A percentile compares a stretch with the other conserved stretches of the same genome.
These are phyloP conservation scores for Zaprionus nigranus DNA, from an alignment of 1,140 invertebrate genomes.

Conservation along the genomic window DNA sequence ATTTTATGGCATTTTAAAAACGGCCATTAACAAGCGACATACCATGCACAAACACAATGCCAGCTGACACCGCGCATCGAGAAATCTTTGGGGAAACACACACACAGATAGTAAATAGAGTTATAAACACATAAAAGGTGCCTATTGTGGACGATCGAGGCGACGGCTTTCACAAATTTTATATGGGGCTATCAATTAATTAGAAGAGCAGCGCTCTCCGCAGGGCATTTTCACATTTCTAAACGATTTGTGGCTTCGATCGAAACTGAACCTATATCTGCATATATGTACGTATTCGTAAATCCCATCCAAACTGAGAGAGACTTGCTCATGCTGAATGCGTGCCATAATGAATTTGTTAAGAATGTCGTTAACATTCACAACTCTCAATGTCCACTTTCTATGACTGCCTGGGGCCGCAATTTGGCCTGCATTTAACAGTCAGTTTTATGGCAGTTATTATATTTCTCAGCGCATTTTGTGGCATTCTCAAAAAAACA, in stretches of 20 bases:
- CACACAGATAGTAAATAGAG: conserved; percentile 69
- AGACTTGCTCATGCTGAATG: conserved; percentile 35
- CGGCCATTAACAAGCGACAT: conserved; percentile 71
- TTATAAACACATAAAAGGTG: conserved; percentile 76
- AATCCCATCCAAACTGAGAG: neutral
- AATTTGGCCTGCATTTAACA: conserved; percentile 52
- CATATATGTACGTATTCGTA: conserved; percentile 5
- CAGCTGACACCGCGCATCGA: conserved; percentile 53
- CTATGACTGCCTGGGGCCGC: conserved; percentile 42
- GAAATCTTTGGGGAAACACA: neutral
- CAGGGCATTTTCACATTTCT: conserved; percentile 60
- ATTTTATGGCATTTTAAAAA: conserved; percentile 82
- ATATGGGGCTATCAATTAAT: conserved; percentile 77
- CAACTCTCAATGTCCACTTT: conserved; percentile 61
- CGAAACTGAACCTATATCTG: neutral
- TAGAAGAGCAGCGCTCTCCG: conserved; percentile 44
- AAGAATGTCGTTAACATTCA: conserved; percentile 72
- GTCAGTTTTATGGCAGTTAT: conserved; percentile 60
- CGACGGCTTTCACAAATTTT: conserved; percentile 77
- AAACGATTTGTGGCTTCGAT: conserved; percentile 25
- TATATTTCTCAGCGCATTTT: conserved; percentile 28
- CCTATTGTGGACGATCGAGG: conserved; percentile 64
- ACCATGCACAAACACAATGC: conserved; percentile 75
- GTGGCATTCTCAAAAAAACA: conserved; percentile 2
- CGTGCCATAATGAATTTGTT: conserved; percentile 71